Percentiles rank a stretch among this genome's conserved stretches.
phyloP scores from a whole-genome alignment of 2,888 invertebrate species.

The Aphidoletes aphidimyza region DNA sequence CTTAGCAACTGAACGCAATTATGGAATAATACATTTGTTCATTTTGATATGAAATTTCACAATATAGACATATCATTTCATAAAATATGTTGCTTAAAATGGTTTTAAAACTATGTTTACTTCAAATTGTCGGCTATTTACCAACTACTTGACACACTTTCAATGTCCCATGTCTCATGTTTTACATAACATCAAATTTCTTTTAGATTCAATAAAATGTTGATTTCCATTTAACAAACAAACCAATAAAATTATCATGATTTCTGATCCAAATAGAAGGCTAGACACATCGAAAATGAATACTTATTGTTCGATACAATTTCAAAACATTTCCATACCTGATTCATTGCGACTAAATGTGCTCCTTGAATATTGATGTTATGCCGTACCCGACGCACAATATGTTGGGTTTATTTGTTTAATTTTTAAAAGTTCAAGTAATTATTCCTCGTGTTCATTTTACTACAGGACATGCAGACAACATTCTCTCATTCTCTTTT shows the following conservation, averaged over 20 bases:
- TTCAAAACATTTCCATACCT: background rate
- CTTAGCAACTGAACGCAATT: no score
- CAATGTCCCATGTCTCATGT: background rate
- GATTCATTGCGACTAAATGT: background rate
- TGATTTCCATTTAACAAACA: background rate
- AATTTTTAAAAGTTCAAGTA: background rate
- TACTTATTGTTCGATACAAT: background rate
- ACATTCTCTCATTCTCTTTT: background rate
- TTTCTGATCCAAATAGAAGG: no score
- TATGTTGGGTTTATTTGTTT: no score
- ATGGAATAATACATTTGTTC: no score
- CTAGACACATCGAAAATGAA: no score
- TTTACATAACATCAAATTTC: background rate
- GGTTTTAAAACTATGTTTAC: no score
- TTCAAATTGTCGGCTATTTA: no score
- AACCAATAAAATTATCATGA: background rate
- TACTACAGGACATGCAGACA: constrained; percentile 6
- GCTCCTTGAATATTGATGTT: background rate
- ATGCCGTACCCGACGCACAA: background rate
- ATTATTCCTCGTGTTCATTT: constrained; percentile 15
- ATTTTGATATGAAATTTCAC: no score
- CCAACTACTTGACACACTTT: constrained; percentile 10
- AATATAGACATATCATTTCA: no score
- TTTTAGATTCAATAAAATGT: background rate
- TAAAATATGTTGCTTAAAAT: no score